These are phyloP conservation scores for Sebastes miniatus DNA, from an alignment of 2,797 vertebrate species.

Conservation along the genomic window DNA sequence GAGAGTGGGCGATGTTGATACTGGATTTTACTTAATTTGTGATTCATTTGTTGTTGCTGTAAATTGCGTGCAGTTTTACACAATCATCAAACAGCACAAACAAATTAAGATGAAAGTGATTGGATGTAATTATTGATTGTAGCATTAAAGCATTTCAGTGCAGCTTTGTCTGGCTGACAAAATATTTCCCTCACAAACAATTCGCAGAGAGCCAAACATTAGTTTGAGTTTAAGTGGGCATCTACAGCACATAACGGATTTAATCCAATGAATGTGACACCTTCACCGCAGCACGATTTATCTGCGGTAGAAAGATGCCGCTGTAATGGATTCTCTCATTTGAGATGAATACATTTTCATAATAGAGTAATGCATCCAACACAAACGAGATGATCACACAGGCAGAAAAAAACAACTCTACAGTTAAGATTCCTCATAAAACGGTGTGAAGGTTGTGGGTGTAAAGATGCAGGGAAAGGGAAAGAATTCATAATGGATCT, in stretches of 20 bases:
- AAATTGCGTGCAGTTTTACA: not conserved
- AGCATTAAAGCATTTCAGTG: slow-evolving; percentile 1
- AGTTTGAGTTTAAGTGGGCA: slow-evolving; percentile 8
- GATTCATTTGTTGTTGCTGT: slow-evolving; percentile 4
- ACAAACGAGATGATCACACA: slow-evolving; percentile 35
- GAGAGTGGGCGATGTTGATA: not conserved
- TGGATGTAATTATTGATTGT: slow-evolving; percentile 25
- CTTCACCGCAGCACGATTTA: slow-evolving; percentile 30
- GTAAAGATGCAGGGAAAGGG: slow-evolving; percentile 1
- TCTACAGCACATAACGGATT: slow-evolving; percentile 34
- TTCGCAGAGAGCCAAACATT: slow-evolving; percentile 14
- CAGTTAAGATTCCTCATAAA: slow-evolving; percentile 1
- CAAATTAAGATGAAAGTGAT: slow-evolving; percentile 21
- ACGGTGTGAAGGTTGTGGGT: not conserved
- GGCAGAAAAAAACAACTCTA: not conserved
- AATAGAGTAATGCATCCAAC: slow-evolving; percentile 19
- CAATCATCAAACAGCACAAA: not conserved
- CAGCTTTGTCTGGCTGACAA: not conserved
- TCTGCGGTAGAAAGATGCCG: slow-evolving; percentile 25
- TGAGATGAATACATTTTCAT: slow-evolving; percentile 35
- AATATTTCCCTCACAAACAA: slow-evolving; percentile 38
- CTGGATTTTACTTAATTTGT: not conserved
- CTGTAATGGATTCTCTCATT: slow-evolving; percentile 37
- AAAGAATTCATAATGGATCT: slow-evolving; percentile 8
- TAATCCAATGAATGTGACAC: slow-evolving; percentile 39